These are phyloP conservation scores for Cydia strobilella DNA, from an alignment of 1,140 invertebrate genomes.

Conservation along the genomic window DNA sequence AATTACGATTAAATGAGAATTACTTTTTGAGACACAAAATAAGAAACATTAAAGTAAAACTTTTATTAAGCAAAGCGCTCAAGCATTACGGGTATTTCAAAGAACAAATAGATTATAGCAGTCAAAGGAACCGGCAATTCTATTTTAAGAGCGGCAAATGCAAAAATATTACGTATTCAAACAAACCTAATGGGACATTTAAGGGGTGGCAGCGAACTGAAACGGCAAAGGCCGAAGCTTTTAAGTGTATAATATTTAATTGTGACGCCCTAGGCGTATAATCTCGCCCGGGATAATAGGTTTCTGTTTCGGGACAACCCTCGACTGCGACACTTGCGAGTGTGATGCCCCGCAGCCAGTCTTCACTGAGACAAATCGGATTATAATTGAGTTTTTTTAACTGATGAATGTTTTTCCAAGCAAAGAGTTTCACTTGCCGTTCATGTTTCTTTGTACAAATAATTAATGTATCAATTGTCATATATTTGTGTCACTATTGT, in stretches of 20 bases:
- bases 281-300: constrained; percentile 81
- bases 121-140: constrained; percentile 79
- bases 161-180: constrained; percentile 81
- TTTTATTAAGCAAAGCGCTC: constrained; percentile 72
- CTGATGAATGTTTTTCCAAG: constrained; percentile 58
- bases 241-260: constrained; percentile 82
- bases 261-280: constrained; percentile 81
- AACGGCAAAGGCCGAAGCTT: constrained; percentile 80
- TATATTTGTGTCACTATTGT: not conserved
- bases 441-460: not conserved
- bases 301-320: constrained; percentile 79
- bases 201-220: constrained; percentile 78
- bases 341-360: constrained; percentile 72
- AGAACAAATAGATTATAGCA: constrained; percentile 79
- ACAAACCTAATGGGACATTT: constrained; percentile 80
- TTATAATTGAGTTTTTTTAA: constrained; percentile 75
- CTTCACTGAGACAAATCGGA: constrained; percentile 75
- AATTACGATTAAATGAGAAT: constrained; percentile 30
- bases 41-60: constrained; percentile 56
- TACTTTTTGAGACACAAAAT: constrained; percentile 38
- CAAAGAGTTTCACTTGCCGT: constrained; percentile 8
- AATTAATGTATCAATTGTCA: not conserved
- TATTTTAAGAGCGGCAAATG: constrained; percentile 77
- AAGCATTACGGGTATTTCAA: constrained; percentile 75
- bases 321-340: constrained; percentile 74